Base-by-base conservation (phyloP, 2,113 vertebrate genomes). In the Rhinolophus sinicus region DNA sequence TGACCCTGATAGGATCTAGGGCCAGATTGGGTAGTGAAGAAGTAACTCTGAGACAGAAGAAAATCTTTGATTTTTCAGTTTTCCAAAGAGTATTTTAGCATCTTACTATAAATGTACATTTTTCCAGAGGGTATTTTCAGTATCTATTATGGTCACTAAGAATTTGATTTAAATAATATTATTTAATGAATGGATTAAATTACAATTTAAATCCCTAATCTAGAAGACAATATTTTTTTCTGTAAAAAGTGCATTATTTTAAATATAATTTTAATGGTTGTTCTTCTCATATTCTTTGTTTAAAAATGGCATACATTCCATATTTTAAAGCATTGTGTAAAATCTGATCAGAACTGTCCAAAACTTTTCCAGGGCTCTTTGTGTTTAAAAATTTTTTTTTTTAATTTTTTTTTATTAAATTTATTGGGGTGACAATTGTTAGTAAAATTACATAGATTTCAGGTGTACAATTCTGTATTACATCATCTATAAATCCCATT, bases 131-230 rank as follows among this genome's bases (percentile, higher is more conserved):
- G n/a, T 70, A 60, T 56, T 90, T 89, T 93, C n/a, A 62, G 6
- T 54, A 38, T 64, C 26, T 89, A 0, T 70, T 78, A 30, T 26
- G 76, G 16, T 90, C 26, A 77, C 30, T 86, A 1, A 87, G 54
- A 70, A 70, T 82, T 87, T 54, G 14, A 47, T 87, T 81, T 52
- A 81, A 81, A 60, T 67, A 60, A 77, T 78, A 38, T 78, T 85
- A 67, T 62, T 91, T 96, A 89, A 69, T 60, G 38, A 56, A 40
- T 67, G 22, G 16, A 58, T 81, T 76, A 87, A 84, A 87, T 56
- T 82, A 82, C 1, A 85, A 28, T 70, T 90, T 95, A 95, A 95
- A 65, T 93, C 10, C 5, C 76, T 67, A 67, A 86, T 90, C 65
- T 82, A 54, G 52, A 86, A 76, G 54, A 81, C 4, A 18, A 8